phyloP scores from a whole-genome alignment of 2,888 invertebrate species.

The Hipparchia semele region DNA sequence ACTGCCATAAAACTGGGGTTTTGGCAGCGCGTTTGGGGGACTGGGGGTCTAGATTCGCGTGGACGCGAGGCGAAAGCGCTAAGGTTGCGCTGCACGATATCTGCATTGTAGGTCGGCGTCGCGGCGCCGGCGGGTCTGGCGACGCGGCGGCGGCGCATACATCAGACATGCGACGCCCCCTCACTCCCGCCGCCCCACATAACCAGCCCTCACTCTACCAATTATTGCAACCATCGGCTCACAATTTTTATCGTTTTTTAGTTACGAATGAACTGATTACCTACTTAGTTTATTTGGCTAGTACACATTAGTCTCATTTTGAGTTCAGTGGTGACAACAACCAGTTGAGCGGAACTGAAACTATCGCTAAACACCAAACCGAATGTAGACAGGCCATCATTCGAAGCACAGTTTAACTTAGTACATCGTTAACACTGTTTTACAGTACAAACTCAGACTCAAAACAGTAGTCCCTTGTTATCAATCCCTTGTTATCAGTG shows the following conservation, averaged over 20 bases:
- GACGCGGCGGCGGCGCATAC: constrained; percentile 79
- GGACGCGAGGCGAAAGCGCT: constrained; percentile 56
- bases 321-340: too few relatives aligned
- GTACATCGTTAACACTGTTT: too few relatives aligned
- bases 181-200: constrained; percentile 32
- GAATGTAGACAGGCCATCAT: too few relatives aligned
- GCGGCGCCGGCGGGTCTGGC: constrained; percentile 79
- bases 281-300: neutral
- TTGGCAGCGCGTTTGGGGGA: constrained; percentile 40
- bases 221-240: constrained; percentile 65
- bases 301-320: neutral
- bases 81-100: constrained; percentile 72
- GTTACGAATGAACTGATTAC: neutral
- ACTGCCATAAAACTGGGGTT: constrained; percentile 41
- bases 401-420: too few relatives aligned
- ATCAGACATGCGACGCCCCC: constrained; percentile 75
- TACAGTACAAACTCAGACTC: too few relatives aligned
- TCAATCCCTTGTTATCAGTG: too few relatives aligned
- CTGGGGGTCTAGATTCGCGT: constrained; percentile 52
- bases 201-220: constrained; percentile 39
- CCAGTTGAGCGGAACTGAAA: too few relatives aligned
- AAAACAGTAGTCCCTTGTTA: too few relatives aligned
- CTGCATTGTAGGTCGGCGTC: constrained; percentile 76
- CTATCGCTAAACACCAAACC: too few relatives aligned
- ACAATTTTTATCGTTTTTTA: constrained; percentile 34